Base-by-base conservation (phyloP, 2,113 vertebrate species). In the Chauna torquata region DNA sequence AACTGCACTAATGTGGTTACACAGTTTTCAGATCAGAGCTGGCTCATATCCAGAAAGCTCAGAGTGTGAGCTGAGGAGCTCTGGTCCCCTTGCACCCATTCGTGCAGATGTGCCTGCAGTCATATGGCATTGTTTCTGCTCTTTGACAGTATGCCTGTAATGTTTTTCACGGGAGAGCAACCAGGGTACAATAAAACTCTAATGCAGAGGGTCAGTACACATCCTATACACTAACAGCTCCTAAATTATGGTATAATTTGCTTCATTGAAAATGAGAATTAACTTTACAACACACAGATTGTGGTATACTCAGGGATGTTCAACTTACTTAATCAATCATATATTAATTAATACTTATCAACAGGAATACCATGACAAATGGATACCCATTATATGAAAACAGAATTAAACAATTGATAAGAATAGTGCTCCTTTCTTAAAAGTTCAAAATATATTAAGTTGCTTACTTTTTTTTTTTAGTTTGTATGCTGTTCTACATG, bases 331-430 rank as follows among this genome's bases (percentile, higher is more conserved):
- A 83, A 95, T 90, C 95, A 97, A 77, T 76, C 22, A 87, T 45
- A 50, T 74, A 82, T 92, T 86, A 89, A 86, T 94, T 95, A 91
- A 75, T 86, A 82, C 91, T 65, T 87, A 92, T 77, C 79, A 90
- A 59, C 36, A 85, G 47, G 17, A 59, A 77, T 61, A 78, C 44
- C 84, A 76, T 59, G 40, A 87, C 47, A 94, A 94, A 89, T 2
- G 5, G 58, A 80, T 50, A 88, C 3, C 22, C 38, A 74, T 92
- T 92, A 58, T 54, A 72, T 49, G 50, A 96, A 95, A 97, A 93
- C 42, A 77, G 42, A 76, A 76, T 72, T 87, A 93, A 66, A 92
- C 14, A 75, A 59, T 57, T 72, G 72, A 90, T 70, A 36, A 81
- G 32, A 66, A 88, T 62, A 90, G 57, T 90, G 13, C 13, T 76